Percentiles rank a stretch among this genome's conserved stretches.
These are phyloP conservation scores for Heptranchias perlo DNA, from an alignment of 2,113 vertebrate genomes.

Conservation along the genomic window DNA sequence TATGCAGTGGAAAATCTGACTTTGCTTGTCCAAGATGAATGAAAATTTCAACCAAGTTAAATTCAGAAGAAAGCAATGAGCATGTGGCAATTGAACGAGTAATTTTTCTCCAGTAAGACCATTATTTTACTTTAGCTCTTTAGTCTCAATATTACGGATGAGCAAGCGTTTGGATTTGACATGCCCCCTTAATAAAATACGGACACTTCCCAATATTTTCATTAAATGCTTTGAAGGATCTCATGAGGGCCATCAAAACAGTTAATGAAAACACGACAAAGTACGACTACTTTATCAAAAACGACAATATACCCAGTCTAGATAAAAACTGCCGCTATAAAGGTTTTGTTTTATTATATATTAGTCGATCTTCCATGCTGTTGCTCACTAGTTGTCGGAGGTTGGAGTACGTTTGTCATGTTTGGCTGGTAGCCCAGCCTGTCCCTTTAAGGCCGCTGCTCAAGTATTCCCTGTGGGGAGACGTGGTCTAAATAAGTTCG, in stretches of 20 bases:
- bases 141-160: slow-evolving; percentile 34
- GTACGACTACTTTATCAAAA: slow-evolving; percentile 23
- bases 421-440: neutral
- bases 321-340: neutral
- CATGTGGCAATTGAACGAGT: slow-evolving; percentile 1
- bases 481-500: slow-evolving; percentile 10
- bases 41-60: slow-evolving; percentile 1
- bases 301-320: slow-evolving; percentile 9
- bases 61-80: neutral
- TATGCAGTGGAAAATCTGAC: neutral
- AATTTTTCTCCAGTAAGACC: slow-evolving; percentile 20
- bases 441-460: neutral
- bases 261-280: slow-evolving; percentile 30
- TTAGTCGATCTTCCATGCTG: neutral
- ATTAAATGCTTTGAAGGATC: slow-evolving; percentile 33
- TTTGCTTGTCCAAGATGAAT: neutral
- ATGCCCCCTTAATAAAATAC: slow-evolving; percentile 29
- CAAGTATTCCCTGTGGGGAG: neutral
- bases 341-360: neutral
- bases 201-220: slow-evolving; percentile 34
- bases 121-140: slow-evolving; percentile 29
- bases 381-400: neutral
- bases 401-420: neutral
- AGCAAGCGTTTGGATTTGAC: slow-evolving; percentile 18
- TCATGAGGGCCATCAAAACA: slow-evolving; percentile 25